phyloP scores from a whole-genome alignment of 92 coral and sea anemone species.

The Phymanthus crucifer region DNA sequence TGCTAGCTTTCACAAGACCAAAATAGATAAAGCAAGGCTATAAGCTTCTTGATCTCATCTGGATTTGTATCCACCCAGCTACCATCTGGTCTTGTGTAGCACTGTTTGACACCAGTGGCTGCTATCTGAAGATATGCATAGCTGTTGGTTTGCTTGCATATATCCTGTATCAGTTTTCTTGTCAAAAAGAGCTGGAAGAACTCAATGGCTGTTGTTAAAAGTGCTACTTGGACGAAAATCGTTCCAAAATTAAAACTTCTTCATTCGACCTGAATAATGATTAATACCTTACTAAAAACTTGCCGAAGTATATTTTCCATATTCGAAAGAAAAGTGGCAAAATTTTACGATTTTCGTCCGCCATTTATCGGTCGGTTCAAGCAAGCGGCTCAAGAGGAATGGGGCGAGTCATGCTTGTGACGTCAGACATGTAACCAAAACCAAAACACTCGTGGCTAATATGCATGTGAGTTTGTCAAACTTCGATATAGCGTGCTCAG shows the following conservation, averaged over 20 bases:
- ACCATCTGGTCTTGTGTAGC: slow-evolving; percentile 49
- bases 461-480: not conserved
- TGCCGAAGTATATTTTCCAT: not conserved
- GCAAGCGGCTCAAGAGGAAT: slow-evolving; percentile 4
- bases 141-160: slow-evolving; percentile 50
- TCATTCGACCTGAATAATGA: not conserved
- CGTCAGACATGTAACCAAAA: not conserved
- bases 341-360: slow-evolving; percentile 5
- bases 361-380: not conserved
- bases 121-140: slow-evolving; percentile 37
- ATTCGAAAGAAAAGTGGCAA: not conserved
- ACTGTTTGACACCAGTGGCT: slow-evolving; percentile 30
- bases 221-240: slow-evolving; percentile 6
- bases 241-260: too few species aligned
- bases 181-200: slow-evolving; percentile 59
- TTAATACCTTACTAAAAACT: not conserved
- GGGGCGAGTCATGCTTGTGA: not conserved
- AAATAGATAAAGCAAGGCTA: slow-evolving; percentile 57
- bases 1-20: slow-evolving; percentile 50
- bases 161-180: slow-evolving; percentile 25
- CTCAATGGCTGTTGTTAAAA: slow-evolving; percentile 49
- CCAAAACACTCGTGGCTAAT: slow-evolving; percentile 7
- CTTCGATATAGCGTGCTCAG: not conserved
- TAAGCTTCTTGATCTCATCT: slow-evolving; percentile 54
- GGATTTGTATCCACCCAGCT: slow-evolving; percentile 34